Conservation (phyloP, 1,140 invertebrate species). For the Magallana ariakensis region DNA sequence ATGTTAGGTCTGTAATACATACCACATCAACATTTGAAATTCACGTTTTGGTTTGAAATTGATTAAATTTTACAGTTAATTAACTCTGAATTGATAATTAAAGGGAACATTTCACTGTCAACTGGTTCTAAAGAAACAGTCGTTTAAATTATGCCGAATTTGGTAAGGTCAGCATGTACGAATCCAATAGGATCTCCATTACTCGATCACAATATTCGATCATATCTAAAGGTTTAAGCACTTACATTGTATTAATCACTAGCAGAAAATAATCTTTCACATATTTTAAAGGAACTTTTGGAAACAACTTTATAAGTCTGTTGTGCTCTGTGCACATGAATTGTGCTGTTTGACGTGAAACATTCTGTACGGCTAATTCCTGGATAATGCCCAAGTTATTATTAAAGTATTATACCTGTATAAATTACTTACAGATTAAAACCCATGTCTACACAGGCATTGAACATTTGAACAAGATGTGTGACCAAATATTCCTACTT, state of each 20-base stretch:
- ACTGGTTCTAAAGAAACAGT: not conserved
- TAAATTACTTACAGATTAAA: conserved; percentile 29
- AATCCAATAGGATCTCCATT: not conserved
- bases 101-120: not conserved
- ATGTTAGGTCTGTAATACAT: no score
- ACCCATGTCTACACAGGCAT: not conserved
- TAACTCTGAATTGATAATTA: not conserved
- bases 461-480: not conserved
- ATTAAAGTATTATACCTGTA: conserved; percentile 23
- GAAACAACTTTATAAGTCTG: conserved; percentile 27
- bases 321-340: conserved; percentile 36
- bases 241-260: conserved; percentile 22
- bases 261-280: conserved; percentile 32
- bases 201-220: not conserved
- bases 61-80: conserved; percentile 9
- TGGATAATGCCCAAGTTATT: conserved; percentile 25
- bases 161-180: not conserved
- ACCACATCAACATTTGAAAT: no score
- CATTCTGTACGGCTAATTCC: conserved; percentile 19
- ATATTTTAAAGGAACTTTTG: conserved; percentile 26
- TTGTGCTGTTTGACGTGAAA: conserved; percentile 20
- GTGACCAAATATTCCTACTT: conserved; percentile 1
- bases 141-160: not conserved
- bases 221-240: not conserved
- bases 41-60: not conserved